These are phyloP conservation scores for Sciurus vulgaris DNA, from an alignment of 2,797 vertebrate species.

Conservation along the genomic window DNA sequence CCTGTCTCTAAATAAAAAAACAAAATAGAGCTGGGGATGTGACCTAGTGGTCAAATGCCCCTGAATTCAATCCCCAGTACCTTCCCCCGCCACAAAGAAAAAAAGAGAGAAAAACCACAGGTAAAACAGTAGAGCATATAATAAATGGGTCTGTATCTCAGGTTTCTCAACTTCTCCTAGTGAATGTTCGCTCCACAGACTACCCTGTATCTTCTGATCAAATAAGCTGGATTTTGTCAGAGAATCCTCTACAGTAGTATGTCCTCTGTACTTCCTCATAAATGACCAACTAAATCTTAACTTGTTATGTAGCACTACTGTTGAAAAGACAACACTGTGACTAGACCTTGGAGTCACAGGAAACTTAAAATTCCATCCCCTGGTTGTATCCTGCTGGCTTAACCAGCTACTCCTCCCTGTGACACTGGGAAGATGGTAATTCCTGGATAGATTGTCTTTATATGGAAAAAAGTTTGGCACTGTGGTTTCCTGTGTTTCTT, in stretches of 20 bases:
- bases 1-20: too few species aligned
- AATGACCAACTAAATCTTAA: neutral
- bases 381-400: conserved; percentile 66
- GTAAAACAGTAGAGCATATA: neutral
- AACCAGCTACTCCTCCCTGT: conserved; percentile 43
- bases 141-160: neutral
- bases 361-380: conserved; percentile 69
- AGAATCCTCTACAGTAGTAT: neutral
- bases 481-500: conserved; percentile 45
- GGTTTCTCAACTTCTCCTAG: neutral
- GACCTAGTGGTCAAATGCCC: too few species aligned
- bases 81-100: too few species aligned
- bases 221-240: neutral
- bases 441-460: conserved; percentile 80
- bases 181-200: neutral
- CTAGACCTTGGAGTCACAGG: conserved; percentile 39
- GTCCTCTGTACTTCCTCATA: neutral
- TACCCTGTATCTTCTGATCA: neutral
- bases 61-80: too few species aligned
- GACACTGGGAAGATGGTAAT: conserved; percentile 58
- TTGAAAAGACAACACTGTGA: conserved; percentile 6
- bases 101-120: too few species aligned
- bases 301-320: neutral
- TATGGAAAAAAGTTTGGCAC: conserved; percentile 79
- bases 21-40: too few species aligned